These are phyloP conservation scores for Hucho hucho DNA, from an alignment of 2,113 vertebrate genomes.

Conservation along the genomic window DNA sequence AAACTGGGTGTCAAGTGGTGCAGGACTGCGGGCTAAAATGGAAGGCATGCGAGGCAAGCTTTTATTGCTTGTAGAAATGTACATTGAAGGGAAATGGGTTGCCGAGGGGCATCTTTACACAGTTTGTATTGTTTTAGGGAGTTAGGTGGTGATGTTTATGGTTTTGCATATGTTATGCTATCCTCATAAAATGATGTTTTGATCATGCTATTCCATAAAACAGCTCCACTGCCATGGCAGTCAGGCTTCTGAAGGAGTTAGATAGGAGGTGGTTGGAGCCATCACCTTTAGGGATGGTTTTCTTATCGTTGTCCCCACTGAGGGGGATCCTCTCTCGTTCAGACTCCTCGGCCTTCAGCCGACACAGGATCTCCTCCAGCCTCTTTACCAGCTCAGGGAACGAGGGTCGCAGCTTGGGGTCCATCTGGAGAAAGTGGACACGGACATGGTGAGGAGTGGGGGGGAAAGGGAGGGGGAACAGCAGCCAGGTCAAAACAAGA, in stretches of 20 bases:
- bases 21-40: not conserved
- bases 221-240: no score
- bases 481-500: not conserved
- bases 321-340: conserved; percentile 68
- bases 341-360: conserved; percentile 78
- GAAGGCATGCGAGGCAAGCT: not conserved
- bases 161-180: not conserved
- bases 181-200: not conserved
- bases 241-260: not conserved
- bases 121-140: no score
- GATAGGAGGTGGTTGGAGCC: not conserved
- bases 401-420: conserved; percentile 90
- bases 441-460: not conserved
- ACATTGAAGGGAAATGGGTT: no score
- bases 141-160: no score
- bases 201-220: no score
- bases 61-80: not conserved
- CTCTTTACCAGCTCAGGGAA: conserved; percentile 85
- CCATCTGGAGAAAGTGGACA: conserved; percentile 78
- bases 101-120: no score
- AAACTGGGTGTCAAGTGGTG: conserved; percentile 3
- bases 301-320: conserved; percentile 75
- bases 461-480: not conserved
- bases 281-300: conserved; percentile 80
- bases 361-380: conserved; percentile 81